Percentiles rank a stretch among this genome's conserved stretches.
Evolutionary conservation across 2,888 invertebrate genomes (phyloP).

Genomic region (Hyalella azteca): DNA sequence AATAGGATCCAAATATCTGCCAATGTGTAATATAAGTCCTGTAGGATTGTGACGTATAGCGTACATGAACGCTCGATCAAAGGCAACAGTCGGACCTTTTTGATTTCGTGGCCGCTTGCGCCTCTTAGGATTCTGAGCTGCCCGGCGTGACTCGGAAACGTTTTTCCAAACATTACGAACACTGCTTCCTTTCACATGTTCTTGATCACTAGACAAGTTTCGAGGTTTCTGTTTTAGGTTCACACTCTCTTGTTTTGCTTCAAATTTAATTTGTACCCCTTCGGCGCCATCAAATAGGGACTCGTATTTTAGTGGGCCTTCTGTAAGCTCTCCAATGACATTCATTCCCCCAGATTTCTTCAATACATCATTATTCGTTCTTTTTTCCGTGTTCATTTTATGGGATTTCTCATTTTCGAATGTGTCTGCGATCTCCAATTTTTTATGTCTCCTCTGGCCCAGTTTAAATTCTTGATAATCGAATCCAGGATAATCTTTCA

Average conservation of each 20-base stretch:
- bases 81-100: conserved; percentile 72
- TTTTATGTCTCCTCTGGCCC: neutral
- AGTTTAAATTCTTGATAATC: neutral
- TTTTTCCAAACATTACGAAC: no score
- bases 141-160: neutral
- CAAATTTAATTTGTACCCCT: no score
- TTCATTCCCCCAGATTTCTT: no score
- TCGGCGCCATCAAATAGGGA: neutral
- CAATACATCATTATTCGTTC: no score
- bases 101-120: neutral
- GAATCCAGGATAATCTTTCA: neutral
- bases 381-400: neutral
- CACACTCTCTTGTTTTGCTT: no score
- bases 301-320: no score
- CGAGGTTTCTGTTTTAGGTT: no score
- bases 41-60: conserved; percentile 89
- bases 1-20: conserved; percentile 78
- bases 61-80: conserved; percentile 87
- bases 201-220: neutral
- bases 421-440: no score
- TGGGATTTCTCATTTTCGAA: neutral
- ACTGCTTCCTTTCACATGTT: neutral
- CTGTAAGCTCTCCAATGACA: no score
- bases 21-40: conserved; percentile 87
- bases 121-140: neutral